Conservation (phyloP, 64 coral and sea anemone genomes). For the Cladopsammia gracilis region DNA sequence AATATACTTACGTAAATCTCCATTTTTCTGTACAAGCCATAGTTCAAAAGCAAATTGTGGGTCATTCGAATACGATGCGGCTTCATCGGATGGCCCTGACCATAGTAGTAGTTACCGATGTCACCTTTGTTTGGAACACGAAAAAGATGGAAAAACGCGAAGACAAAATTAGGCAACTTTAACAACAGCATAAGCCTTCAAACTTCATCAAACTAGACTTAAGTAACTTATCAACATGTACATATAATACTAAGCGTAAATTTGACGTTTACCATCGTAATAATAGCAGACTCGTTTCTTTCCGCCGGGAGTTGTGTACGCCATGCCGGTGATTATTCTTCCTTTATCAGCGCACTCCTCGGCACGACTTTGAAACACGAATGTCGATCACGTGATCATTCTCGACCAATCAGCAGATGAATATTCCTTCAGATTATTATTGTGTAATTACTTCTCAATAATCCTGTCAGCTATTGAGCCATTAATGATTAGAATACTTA, state of each 20-base stretch:
- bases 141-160: slow-evolving; percentile 63
- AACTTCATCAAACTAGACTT: slow-evolving; percentile 47
- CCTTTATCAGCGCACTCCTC: neutral
- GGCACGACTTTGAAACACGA: slow-evolving; percentile 63
- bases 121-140: slow-evolving; percentile 90
- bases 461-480: slow-evolving; percentile 46
- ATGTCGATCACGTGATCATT: slow-evolving; percentile 64
- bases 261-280: slow-evolving; percentile 92
- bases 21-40: slow-evolving; percentile 99
- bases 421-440: slow-evolving; percentile 52
- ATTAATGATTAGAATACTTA: slow-evolving; percentile 77
- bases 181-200: neutral
- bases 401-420: slow-evolving; percentile 71
- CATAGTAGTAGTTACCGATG: slow-evolving; percentile 99
- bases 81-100: slow-evolving; percentile 99
- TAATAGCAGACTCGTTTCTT: slow-evolving; percentile 99
- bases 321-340: slow-evolving; percentile 93
- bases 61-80: slow-evolving; percentile 99
- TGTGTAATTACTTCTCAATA: slow-evolving; percentile 58
- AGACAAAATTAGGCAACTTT: slow-evolving; percentile 28
- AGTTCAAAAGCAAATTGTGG: slow-evolving; percentile 98
- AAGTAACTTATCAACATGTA: neutral
- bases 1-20: slow-evolving; percentile 97
- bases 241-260: neutral
- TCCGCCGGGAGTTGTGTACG: slow-evolving; percentile 94